Evolutionary conservation across 2,888 invertebrate species (phyloP), one percentile per base, ranked within the genome.

Genomic region (Yponomeuta malinellus): DNA sequence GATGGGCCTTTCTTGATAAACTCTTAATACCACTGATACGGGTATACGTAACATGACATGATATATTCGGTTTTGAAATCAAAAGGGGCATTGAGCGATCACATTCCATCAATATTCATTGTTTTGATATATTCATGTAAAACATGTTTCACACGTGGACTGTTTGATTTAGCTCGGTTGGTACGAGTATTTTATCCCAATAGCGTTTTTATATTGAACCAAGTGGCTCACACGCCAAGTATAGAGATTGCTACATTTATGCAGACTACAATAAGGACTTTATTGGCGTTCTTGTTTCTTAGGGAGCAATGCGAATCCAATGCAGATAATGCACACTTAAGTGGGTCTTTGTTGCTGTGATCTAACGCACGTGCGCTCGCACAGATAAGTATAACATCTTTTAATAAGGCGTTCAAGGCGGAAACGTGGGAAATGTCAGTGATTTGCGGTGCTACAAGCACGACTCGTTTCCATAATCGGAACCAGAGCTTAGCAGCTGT

Each of bases 381-480:
- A 73, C 72, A 37, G 73, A 59, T 81, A 81, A 82, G 79, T 83
- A 86, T 84, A 87, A 86, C 89, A 90, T 91, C 89, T 85, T 89
- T 87, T 85, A 88, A 88, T 90, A 90, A 84, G 87, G 86, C 83
- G 83, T 75, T 83, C 80, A 77, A 90, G 87, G 84, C 89, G 91
- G 92, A 92, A 91, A 91, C 86, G 83, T 88, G 83, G 88, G 90
- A 90, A 91, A 91, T 91, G 88, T 86, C 84, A 85, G 90, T 88
- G 88, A 90, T 90, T 85, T 86, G 85, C 82, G 76, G 80, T 83
- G 86, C 84, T 78, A 78, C 79, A 83, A 84, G 89, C 90, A 90
- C 91, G 91, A 91, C 83, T 89, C 88, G 85, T 87, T 86, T 77
- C 91, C 90, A 87, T 90, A 91, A 90, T 88, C 88, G 88, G 90